Percentiles rank a stretch among this genome's conserved stretches.
Conservation (phyloP, 1,140 invertebrate species). For the Orius insidiosus region DNA sequence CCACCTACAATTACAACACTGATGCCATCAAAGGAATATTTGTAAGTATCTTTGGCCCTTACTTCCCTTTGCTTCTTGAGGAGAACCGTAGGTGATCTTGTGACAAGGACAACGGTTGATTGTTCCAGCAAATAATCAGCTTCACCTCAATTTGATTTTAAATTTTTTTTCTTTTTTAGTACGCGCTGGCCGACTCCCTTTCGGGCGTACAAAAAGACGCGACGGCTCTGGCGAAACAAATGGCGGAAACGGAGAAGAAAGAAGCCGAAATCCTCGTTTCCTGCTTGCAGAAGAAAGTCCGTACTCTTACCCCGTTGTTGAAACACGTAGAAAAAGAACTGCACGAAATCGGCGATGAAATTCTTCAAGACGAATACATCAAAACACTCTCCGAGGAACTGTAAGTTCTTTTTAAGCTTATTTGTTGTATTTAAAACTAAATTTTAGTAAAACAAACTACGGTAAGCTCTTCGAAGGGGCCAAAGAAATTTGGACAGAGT, state of each 20-base stretch:
- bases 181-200: too few relatives aligned
- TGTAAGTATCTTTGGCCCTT: conserved; percentile 31
- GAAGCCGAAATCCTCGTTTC: too few relatives aligned
- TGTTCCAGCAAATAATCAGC: too few relatives aligned
- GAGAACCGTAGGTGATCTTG: too few relatives aligned
- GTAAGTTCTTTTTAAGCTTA: conserved; percentile 27
- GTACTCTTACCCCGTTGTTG: neutral
- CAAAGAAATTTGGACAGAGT: conserved; percentile 5
- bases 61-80: too few relatives aligned
- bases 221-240: too few relatives aligned
- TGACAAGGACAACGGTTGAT: too few relatives aligned
- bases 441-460: conserved; percentile 12
- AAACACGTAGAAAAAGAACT: conserved; percentile 28
- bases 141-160: too few relatives aligned
- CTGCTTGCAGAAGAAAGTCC: neutral
- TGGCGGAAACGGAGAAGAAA: too few relatives aligned
- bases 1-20: conserved; percentile 39
- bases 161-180: too few relatives aligned
- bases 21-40: conserved; percentile 40
- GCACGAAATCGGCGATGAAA: conserved; percentile 39
- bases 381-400: conserved; percentile 42
- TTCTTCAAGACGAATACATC: conserved; percentile 42
- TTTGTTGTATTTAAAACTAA: neutral
- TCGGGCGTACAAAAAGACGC: too few relatives aligned
- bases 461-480: conserved; percentile 6